Evolutionary conservation across 2,113 vertebrate genomes (phyloP).

Genomic region (Oncorhynchus tshawytscha): DNA sequence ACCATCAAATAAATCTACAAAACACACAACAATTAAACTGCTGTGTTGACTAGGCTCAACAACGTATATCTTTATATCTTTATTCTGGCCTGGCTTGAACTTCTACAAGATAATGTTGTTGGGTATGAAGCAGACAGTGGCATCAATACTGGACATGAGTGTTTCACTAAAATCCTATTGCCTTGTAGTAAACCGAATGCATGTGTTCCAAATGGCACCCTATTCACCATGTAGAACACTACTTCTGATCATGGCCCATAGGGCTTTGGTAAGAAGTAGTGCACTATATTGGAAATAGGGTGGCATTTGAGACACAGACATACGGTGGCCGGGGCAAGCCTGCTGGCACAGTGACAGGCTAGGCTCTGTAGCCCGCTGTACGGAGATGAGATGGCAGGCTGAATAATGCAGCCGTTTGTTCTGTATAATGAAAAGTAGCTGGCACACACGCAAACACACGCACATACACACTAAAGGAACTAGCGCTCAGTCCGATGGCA

Average conservation of each 20-base stretch:
- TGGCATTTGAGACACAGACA: not conserved
- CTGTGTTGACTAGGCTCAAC: not conserved
- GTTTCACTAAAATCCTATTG: not conserved
- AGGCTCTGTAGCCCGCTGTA: conserved; percentile 31
- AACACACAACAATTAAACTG: conserved; percentile 20
- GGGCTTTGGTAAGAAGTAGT: no score
- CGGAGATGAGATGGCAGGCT: conserved; percentile 41
- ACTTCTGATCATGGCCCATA: no score
- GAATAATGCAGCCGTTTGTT: conserved; percentile 67
- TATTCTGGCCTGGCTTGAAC: not conserved
- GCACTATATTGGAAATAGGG: no score
- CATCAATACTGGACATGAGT: conserved; percentile 13
- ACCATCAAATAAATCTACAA: conserved; percentile 31
- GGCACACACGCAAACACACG: conserved; percentile 30
- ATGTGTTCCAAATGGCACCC: no score
- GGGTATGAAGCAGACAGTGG: not conserved
- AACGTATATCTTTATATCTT: not conserved
- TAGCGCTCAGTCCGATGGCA: conserved; percentile 43
- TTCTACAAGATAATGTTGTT: not conserved
- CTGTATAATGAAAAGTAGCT: conserved; percentile 60
- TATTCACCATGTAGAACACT: no score
- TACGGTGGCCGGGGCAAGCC: conserved; percentile 42
- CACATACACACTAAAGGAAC: conserved; percentile 29
- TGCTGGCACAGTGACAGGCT: conserved; percentile 40
- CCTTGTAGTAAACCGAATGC: not conserved